Evolutionary conservation across 2,888 invertebrate species (phyloP), one percentile per base, ranked within the genome.

Genomic region (Osedax frankpressi): DNA sequence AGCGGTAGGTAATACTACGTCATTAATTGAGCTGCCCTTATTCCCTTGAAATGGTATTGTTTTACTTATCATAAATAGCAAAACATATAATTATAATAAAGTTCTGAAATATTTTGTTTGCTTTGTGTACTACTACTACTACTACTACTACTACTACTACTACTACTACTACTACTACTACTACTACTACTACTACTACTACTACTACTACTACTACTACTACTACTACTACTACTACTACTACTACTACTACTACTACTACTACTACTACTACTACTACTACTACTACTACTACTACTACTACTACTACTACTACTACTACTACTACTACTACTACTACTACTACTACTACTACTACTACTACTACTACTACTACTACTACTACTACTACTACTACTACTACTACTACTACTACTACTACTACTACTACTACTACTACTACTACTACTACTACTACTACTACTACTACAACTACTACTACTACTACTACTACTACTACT

Each of bases 331-430:
- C 44, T 44, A 44, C 44, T 44, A 30, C 26, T 70, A 69, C 74
- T 74, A 74, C 74, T 73, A 74, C 74, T 73, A 74, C 63, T 65
- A 26, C 30, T 25, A 30, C 28, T 70, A 69, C 74, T 74, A 74
- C 74, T 73, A 74, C 74, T 73, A 74, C 71, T 74, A 74, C 74
- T 74, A 74, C 74, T 74, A 74, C 72, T 74, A 74, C 74, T 74
- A 74, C 74, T 74, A 73, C 74, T 74, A 74, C 74, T 74, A 59
- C 74, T 74, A 74, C 74, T 74, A 74, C 74, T 74, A 74, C 74
- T 73, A 74, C 74, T 73, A 74, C 74, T 74, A 74, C 74, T 74
- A 73, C 74, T 74, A 74, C 74, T 74, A 73, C 74, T 74, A 74
- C 74, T 74, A 74, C 72, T 73, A 74, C 74, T 74, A 74, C 74